Conservation (phyloP, 53 echinoderm and acorn worm species). For the Zoroaster sp. region DNA sequence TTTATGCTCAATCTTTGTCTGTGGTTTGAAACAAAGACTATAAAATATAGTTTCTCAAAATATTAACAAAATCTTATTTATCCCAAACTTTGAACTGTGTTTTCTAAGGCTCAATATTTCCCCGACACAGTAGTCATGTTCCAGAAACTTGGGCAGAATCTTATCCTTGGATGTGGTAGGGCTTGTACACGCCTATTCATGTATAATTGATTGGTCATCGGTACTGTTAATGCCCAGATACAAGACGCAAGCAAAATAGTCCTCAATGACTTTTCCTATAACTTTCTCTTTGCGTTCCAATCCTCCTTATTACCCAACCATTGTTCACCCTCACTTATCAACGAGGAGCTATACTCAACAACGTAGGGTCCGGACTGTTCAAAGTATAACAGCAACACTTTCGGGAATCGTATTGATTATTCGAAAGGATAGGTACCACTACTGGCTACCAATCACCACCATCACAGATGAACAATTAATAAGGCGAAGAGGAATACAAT, state of each 20-base stretch:
- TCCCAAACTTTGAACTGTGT: too few relatives aligned
- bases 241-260: background rate
- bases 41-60: too few relatives aligned
- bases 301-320: background rate
- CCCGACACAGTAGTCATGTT: too few relatives aligned
- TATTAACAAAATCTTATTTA: too few relatives aligned
- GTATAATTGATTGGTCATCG: background rate
- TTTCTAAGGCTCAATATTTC: too few relatives aligned
- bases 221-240: background rate
- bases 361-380: background rate
- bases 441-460: background rate
- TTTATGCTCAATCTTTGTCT: too few relatives aligned
- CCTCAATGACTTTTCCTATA: background rate
- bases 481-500: background rate
- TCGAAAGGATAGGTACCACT: background rate
- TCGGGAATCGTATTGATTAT: background rate
- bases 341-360: slow-evolving; percentile 6
- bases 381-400: background rate
- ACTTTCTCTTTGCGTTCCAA: background rate
- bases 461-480: background rate
- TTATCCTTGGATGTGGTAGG: too few relatives aligned
- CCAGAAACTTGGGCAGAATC: too few relatives aligned
- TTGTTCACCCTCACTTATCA: slow-evolving; percentile 7
- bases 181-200: too few relatives aligned
- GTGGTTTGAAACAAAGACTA: too few relatives aligned